phyloP scores from a whole-genome alignment of 2,888 invertebrate genomes.

The Drosophila antonietae region DNA sequence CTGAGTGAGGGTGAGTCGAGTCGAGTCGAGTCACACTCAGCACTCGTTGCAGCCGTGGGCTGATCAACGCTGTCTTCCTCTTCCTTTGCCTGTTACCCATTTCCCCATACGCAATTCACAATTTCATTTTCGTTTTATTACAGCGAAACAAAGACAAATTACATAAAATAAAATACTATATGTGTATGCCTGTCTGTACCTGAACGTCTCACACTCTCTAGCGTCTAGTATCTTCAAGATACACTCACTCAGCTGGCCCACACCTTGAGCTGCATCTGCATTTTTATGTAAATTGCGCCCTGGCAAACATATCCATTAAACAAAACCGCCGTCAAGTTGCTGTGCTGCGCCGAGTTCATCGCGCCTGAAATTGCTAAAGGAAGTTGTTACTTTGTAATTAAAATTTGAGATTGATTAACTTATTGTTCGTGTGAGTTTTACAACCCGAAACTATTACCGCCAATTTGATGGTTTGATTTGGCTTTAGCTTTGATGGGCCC shows the following conservation, averaged over 20 bases:
- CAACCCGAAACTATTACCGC: constrained; percentile 76
- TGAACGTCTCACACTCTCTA: constrained; percentile 2
- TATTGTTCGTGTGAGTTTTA: constrained; percentile 82
- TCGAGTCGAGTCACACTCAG: constrained; percentile 52
- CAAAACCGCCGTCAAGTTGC: constrained; percentile 29
- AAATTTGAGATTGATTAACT: constrained; percentile 81
- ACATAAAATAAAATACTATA: constrained; percentile 79
- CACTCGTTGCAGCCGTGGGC: constrained; percentile 37
- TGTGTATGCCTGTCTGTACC: constrained; percentile 23
- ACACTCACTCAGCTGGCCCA: constrained; percentile 55
- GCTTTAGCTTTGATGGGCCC: constrained; percentile 40
- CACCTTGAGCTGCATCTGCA: constrained; percentile 70
- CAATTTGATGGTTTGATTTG: constrained; percentile 80
- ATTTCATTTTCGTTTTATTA: constrained; percentile 80
- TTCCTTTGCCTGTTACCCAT: constrained; percentile 33
- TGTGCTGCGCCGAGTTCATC: constrained; percentile 64
- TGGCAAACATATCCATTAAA: constrained; percentile 63
- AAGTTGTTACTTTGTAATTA: constrained; percentile 81
- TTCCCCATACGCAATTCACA: constrained; percentile 66
- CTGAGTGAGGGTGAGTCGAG: constrained; percentile 34
- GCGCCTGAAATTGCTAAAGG: constrained; percentile 79
- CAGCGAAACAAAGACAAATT: constrained; percentile 81
- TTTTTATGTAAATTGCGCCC: constrained; percentile 76
- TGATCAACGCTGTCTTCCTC: constrained; percentile 35
- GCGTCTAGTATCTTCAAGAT: constrained; percentile 42